phyloP scores from a whole-genome alignment of 2,113 vertebrate genomes.

The Esox niger region DNA sequence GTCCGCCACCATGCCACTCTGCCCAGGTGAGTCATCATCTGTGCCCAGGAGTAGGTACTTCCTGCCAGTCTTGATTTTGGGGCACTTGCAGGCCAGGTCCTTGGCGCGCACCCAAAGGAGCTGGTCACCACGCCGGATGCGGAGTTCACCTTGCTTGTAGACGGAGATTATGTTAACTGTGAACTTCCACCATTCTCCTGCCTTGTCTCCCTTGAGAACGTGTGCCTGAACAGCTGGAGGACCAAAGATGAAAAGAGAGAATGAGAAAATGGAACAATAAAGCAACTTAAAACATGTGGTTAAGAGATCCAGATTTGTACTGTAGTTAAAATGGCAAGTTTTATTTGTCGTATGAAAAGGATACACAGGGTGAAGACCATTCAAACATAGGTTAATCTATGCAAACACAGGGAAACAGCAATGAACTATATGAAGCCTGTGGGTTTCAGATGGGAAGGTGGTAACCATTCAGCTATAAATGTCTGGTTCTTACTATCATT shows the following conservation, averaged over 20 bases:
- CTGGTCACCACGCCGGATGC: slow-evolving; percentile 95
- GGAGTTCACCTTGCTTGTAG: slow-evolving; percentile 93
- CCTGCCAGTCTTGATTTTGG: slow-evolving; percentile 93
- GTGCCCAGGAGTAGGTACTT: slow-evolving; percentile 94
- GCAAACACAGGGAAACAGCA: background rate
- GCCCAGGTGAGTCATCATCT: slow-evolving; percentile 89
- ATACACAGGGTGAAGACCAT: no score
- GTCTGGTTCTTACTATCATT: background rate
- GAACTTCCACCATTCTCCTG: slow-evolving; percentile 99
- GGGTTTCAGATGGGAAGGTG: background rate
- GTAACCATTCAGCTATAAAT: background rate
- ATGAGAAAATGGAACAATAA: background rate
- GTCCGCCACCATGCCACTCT: slow-evolving; percentile 94
- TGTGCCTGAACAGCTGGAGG: slow-evolving; percentile 90
- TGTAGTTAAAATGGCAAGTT: no score
- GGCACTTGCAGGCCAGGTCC: slow-evolving; percentile 95
- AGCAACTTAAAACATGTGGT: background rate
- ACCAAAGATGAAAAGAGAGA: slow-evolving; percentile 8
- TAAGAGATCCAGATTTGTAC: background rate
- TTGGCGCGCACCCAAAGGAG: slow-evolving; percentile 95
- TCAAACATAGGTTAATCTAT: background rate
- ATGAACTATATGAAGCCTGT: slow-evolving; percentile 1
- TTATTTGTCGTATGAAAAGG: no score
- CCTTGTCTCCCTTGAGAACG: slow-evolving; percentile 90
- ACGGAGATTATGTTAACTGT: slow-evolving; percentile 96